Evolutionary conservation across 2,797 vertebrate species (phyloP).

Genomic region (Tauraco hartlaubi): DNA sequence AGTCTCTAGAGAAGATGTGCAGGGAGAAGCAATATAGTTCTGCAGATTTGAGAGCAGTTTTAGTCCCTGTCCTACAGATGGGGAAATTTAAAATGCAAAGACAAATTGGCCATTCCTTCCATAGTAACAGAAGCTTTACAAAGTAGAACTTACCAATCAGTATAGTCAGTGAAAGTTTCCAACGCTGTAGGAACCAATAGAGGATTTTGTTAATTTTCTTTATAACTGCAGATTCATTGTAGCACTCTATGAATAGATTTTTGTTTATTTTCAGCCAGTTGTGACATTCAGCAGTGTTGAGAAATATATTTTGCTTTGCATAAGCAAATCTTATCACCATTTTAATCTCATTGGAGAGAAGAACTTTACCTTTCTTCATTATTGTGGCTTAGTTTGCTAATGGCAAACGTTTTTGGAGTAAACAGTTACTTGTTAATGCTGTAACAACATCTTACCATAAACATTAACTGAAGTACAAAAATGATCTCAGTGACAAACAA

Average conservation of each 20-base stretch:
- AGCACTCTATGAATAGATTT: not conserved
- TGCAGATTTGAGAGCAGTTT: not conserved
- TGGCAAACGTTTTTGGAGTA: not conserved
- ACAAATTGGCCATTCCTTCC: not conserved
- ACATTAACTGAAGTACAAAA: constrained; percentile 28
- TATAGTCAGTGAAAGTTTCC: not conserved
- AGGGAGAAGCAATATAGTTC: not conserved
- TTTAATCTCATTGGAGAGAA: not conserved
- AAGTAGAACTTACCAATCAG: not conserved
- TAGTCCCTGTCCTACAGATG: not conserved
- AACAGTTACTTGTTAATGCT: not conserved
- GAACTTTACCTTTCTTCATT: not conserved
- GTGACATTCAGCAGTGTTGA: not conserved
- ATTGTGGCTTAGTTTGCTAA: not conserved
- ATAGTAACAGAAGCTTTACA: not conserved
- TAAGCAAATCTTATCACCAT: not conserved
- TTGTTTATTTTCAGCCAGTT: not conserved
- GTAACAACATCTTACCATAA: constrained; percentile 1
- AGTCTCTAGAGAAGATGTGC: not conserved
- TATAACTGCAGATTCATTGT: not conserved
- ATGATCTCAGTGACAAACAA: not conserved
- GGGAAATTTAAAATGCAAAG: not conserved
- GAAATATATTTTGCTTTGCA: not conserved
- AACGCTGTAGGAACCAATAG: not conserved
- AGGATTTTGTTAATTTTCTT: not conserved